These are phyloP conservation scores for Phrixothrix hirtus DNA, from an alignment of 2,888 invertebrate genomes.

Conservation along the genomic window DNA sequence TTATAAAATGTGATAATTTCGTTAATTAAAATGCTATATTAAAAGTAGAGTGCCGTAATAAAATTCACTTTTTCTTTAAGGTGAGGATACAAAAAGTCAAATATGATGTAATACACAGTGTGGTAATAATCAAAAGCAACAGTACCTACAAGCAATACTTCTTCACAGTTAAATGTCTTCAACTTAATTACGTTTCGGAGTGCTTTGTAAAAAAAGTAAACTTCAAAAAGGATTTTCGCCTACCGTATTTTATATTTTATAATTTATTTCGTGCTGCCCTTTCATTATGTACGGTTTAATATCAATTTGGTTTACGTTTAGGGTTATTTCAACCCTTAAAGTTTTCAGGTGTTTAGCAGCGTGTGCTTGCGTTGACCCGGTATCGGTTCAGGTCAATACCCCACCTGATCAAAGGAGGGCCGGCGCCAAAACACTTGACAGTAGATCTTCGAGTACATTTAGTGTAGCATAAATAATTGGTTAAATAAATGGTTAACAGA, in stretches of 20 bases:
- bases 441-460: constrained; percentile 33
- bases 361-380: constrained; percentile 36
- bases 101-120: too few relatives aligned
- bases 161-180: background rate
- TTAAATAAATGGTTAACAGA: constrained; percentile 24
- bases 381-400: constrained; percentile 38
- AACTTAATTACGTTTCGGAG: too few relatives aligned
- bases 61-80: too few relatives aligned
- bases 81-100: too few relatives aligned
- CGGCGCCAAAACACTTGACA: constrained; percentile 39
- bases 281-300: background rate
- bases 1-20: too few relatives aligned
- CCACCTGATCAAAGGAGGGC: constrained; percentile 40
- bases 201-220: background rate
- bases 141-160: background rate
- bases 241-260: background rate
- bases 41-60: too few relatives aligned
- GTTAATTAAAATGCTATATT: too few relatives aligned
- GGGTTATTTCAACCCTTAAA: constrained; percentile 32
- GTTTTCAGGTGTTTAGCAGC: constrained; percentile 31
- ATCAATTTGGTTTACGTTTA: background rate
- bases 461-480: constrained; percentile 34
- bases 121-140: background rate
- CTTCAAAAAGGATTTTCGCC: background rate
- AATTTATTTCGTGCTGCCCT: constrained; percentile 8